Conservation (phyloP, 1,140 invertebrate species). For the Atopsyche davidsoni region DNA sequence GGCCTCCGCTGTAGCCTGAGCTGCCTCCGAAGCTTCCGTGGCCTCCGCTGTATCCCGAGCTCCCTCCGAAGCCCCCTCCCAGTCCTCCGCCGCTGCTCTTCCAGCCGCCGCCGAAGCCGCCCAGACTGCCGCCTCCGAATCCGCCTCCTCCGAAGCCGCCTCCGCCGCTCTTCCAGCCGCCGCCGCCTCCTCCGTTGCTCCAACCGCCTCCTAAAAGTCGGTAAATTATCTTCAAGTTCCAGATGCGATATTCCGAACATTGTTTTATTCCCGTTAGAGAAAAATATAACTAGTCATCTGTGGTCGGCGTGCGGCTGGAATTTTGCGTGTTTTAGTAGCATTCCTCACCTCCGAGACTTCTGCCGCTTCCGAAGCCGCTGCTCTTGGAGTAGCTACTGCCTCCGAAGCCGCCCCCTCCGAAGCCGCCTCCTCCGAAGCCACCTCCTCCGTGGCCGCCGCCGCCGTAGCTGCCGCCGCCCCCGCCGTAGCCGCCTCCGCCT, state of each 20-base stretch:
- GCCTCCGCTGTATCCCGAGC: slow-evolving; percentile 7
- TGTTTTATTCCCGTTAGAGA: too few relatives aligned
- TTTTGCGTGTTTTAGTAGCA: neutral
- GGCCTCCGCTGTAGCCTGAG: neutral
- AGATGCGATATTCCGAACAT: too few relatives aligned
- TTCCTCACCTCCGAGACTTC: slow-evolving; percentile 10
- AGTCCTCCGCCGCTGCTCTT: slow-evolving; percentile 6
- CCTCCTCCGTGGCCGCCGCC: neutral
- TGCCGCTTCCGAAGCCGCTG: slow-evolving; percentile 5
- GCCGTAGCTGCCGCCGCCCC: neutral
- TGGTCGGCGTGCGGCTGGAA: too few relatives aligned
- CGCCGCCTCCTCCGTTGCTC: slow-evolving; percentile 10
- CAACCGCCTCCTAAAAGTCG: slow-evolving; percentile 8
- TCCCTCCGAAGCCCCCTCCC: neutral
- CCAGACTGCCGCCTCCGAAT: slow-evolving; percentile 9
- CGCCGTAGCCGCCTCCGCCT: slow-evolving; percentile 4
- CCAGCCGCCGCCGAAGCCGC: neutral
- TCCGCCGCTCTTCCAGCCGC: slow-evolving; percentile 1
- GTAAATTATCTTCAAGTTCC: too few relatives aligned
- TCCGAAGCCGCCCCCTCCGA: slow-evolving; percentile 2
- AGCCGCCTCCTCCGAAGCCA: slow-evolving; percentile 8
- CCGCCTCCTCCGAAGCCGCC: slow-evolving; percentile 9
- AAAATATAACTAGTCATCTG: too few relatives aligned
- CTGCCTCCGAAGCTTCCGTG: slow-evolving; percentile 1
- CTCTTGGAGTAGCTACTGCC: slow-evolving; percentile 7